phyloP scores from a whole-genome alignment of 2,113 vertebrate genomes.

The Orientallactaga bullata region DNA sequence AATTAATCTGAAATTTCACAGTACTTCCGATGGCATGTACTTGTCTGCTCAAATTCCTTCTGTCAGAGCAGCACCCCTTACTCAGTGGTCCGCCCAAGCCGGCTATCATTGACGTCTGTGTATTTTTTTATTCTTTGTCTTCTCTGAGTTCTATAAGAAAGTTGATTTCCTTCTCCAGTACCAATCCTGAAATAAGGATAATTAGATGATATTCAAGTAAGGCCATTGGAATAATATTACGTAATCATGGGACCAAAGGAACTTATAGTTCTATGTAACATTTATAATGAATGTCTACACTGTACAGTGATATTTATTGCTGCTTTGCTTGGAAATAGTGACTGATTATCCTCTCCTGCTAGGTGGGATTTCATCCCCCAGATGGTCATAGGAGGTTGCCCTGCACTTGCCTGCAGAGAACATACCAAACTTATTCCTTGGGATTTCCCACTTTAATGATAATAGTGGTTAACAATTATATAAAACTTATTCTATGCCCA shows the following conservation, averaged over 20 bases:
- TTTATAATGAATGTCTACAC: neutral
- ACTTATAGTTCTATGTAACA: neutral
- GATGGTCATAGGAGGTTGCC: neutral
- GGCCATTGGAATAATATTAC: neutral
- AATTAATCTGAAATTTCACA: conserved; percentile 59
- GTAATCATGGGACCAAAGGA: neutral
- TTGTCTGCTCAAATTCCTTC: neutral
- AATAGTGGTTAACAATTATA: neutral
- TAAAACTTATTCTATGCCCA: neutral
- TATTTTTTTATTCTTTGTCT: neutral
- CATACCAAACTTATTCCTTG: neutral
- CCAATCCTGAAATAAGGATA: neutral
- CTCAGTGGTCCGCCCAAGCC: neutral
- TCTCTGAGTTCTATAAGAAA: neutral
- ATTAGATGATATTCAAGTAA: neutral
- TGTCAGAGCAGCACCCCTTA: neutral
- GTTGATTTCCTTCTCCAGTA: neutral
- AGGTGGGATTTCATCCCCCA: neutral
- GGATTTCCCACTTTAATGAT: neutral
- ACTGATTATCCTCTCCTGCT: neutral
- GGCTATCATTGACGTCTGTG: neutral
- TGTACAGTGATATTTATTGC: neutral
- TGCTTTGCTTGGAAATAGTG: neutral
- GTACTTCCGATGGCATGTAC: neutral
- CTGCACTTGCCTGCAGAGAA: neutral